Evolutionary conservation across 2,888 invertebrate species (phyloP).

Genomic region (Hipparchia sbordonii): DNA sequence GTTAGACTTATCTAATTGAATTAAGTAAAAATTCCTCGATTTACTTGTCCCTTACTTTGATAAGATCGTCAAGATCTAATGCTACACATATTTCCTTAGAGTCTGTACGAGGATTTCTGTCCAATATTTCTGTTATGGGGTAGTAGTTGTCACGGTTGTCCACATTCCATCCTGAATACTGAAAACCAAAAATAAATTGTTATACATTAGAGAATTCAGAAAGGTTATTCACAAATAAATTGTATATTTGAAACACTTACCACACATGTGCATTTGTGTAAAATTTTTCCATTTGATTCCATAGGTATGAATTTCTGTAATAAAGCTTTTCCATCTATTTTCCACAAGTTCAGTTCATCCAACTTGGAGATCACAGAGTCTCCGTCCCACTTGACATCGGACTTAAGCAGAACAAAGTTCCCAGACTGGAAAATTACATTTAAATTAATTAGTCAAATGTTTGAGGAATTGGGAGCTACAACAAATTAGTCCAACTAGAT

Average conservation of each 20-base stretch:
- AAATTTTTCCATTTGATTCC: slow-evolving; percentile 80
- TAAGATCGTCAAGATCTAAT: slow-evolving; percentile 80
- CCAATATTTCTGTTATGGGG: slow-evolving; percentile 81
- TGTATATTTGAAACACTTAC: slow-evolving; percentile 61
- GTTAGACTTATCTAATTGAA: slow-evolving; percentile 75
- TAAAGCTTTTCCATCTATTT: slow-evolving; percentile 86
- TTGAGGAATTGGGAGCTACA: not conserved
- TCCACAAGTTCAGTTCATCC: slow-evolving; percentile 86
- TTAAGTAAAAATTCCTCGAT: slow-evolving; percentile 65
- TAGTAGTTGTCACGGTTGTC: slow-evolving; percentile 84
- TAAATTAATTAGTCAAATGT: not conserved
- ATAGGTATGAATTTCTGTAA: slow-evolving; percentile 86
- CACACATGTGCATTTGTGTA: slow-evolving; percentile 85
- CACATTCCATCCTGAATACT: slow-evolving; percentile 85
- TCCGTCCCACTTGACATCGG: slow-evolving; percentile 84
- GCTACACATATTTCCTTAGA: slow-evolving; percentile 82
- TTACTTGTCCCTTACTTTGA: slow-evolving; percentile 82
- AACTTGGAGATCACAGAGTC: slow-evolving; percentile 78
- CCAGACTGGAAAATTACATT: slow-evolving; percentile 76
- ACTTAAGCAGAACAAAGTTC: slow-evolving; percentile 85
- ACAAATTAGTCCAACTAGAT: no score
- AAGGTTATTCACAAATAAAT: slow-evolving; percentile 8
- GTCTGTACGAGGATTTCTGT: slow-evolving; percentile 78
- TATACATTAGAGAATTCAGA: slow-evolving; percentile 17
- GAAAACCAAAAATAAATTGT: slow-evolving; percentile 49